Percentiles rank a stretch among this genome's conserved stretches.
Conservation (phyloP, 2,888 invertebrate species). For the Orchesella flavescens region DNA sequence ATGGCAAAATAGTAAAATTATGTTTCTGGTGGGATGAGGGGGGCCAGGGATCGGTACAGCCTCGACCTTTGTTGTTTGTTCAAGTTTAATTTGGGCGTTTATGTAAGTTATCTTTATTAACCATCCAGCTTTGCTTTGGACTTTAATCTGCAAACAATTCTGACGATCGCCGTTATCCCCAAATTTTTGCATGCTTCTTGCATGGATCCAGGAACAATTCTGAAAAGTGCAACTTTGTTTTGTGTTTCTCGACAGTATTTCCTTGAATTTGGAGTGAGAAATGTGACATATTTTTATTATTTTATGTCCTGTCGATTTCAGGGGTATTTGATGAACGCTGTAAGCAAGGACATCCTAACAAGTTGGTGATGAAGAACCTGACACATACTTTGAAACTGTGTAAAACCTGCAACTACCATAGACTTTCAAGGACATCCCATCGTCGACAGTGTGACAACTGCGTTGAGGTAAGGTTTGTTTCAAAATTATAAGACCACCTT, state of each 20-base stretch:
- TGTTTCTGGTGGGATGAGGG: neutral
- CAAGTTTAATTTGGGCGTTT: conserved; percentile 19
- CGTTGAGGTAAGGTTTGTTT: conserved; percentile 52
- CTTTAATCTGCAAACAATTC: too few species aligned
- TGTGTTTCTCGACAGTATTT: too few species aligned
- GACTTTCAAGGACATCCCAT: conserved; percentile 43
- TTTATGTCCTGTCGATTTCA: too few species aligned
- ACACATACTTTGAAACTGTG: conserved; percentile 18
- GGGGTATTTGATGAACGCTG: neutral
- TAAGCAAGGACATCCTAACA: conserved; percentile 2
- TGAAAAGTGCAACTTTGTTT: conserved; percentile 12
- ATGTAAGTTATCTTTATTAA: conserved; percentile 13
- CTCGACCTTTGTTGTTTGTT: neutral
- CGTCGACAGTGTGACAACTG: conserved; percentile 42
- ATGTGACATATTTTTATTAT: too few species aligned
- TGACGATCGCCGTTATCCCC: neutral
- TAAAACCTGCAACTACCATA: conserved; percentile 36
- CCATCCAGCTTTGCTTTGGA: too few species aligned
- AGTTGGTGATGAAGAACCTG: neutral
- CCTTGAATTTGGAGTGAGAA: too few species aligned
- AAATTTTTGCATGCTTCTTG: conserved; percentile 40
- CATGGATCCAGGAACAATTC: conserved; percentile 48
- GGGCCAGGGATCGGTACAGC: neutral
- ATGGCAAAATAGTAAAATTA: too few species aligned
- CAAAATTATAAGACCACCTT: too few species aligned